These are phyloP conservation scores for Gasterosteus aculeatus DNA, from an alignment of 2,113 vertebrate genomes.

Conservation along the genomic window DNA sequence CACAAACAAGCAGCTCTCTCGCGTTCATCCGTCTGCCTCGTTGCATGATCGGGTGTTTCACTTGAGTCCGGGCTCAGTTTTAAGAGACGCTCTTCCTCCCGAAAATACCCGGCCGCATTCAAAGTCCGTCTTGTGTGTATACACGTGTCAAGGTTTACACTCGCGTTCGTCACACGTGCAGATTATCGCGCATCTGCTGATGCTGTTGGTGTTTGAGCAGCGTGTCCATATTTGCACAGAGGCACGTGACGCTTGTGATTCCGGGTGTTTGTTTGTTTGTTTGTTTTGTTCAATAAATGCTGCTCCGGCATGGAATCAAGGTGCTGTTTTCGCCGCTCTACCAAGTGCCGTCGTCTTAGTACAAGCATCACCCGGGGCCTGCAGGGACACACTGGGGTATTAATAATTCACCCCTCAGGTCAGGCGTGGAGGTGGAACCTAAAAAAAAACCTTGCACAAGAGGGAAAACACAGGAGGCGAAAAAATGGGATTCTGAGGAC, in stretches of 20 bases:
- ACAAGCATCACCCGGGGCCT: constrained; percentile 52
- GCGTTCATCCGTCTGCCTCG: neutral
- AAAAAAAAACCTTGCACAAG: constrained; percentile 50
- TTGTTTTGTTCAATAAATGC: constrained; percentile 25
- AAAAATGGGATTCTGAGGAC: constrained; percentile 35
- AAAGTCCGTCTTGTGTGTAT: neutral
- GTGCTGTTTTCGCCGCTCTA: constrained; percentile 50
- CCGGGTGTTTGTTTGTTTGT: neutral
- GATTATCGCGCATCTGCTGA: neutral
- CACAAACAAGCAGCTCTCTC: neutral
- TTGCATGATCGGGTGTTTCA: neutral
- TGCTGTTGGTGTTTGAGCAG: neutral
- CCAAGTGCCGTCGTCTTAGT: constrained; percentile 64
- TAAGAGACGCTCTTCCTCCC: neutral
- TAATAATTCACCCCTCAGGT: constrained; percentile 74
- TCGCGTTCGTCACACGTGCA: neutral
- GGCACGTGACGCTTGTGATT: neutral
- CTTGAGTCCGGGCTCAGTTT: neutral
- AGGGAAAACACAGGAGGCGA: constrained; percentile 38
- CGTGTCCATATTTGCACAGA: constrained; percentile 6
- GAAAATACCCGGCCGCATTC: neutral
- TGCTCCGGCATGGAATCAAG: constrained; percentile 22
- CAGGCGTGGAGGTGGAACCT: constrained; percentile 48
- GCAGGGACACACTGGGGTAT: constrained; percentile 62
- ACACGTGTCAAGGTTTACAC: constrained; percentile 1